phyloP scores from a whole-genome alignment of 2,113 vertebrate species.

The Tetrao urogallus region DNA sequence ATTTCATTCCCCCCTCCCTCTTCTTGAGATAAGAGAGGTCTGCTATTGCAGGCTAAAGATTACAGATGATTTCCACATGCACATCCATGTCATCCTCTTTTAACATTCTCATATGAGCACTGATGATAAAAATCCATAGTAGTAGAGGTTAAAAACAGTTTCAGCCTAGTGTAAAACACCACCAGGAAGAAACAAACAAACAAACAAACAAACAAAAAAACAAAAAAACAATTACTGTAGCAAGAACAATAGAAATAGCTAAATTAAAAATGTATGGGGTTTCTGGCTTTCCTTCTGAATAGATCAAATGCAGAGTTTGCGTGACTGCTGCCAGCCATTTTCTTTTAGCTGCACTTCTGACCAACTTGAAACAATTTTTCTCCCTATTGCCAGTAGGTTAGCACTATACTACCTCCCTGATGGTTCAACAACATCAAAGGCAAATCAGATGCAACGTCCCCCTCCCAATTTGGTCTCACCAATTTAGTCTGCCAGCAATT shows the following conservation, averaged over 20 bases:
- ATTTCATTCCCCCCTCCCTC: slow-evolving; percentile 38
- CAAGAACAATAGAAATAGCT: not conserved
- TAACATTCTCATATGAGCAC: slow-evolving; percentile 19
- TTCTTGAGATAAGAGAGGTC: slow-evolving; percentile 33
- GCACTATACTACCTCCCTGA: not conserved
- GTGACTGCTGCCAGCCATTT: not conserved
- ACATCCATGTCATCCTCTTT: slow-evolving; percentile 26
- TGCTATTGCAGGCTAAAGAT: slow-evolving; percentile 50
- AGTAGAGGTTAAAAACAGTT: not conserved
- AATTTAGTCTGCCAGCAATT: not conserved
- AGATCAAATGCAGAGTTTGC: not conserved
- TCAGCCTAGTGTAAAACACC: not conserved
- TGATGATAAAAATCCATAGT: slow-evolving; percentile 24
- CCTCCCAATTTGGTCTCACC: no score
- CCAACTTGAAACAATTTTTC: not conserved
- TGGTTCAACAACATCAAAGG: not conserved
- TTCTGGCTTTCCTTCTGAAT: not conserved
- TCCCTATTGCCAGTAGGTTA: not conserved
- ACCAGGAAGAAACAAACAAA: not conserved
- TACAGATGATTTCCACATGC: slow-evolving; percentile 47
- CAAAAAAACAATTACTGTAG: not conserved
- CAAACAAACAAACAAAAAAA: not conserved
- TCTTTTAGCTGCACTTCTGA: not conserved
- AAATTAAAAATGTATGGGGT: not conserved
- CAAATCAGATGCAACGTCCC: not conserved